Percentiles rank a stretch among this genome's conserved stretches.
These are phyloP conservation scores for Tokudaia muenninki DNA, from an alignment of 2,797 vertebrate genomes.

Conservation along the genomic window DNA sequence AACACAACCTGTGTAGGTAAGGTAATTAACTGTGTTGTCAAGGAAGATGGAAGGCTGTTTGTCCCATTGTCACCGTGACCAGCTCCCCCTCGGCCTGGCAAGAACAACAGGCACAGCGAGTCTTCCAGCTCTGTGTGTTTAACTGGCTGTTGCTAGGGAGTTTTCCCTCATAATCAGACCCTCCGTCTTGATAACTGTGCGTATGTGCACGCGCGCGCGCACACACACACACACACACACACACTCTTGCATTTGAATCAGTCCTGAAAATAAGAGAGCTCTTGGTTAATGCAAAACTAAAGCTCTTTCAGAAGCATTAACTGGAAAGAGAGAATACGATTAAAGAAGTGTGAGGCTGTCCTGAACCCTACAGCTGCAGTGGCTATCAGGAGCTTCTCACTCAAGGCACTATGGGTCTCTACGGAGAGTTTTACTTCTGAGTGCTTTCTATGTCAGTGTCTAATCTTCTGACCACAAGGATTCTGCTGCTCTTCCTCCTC, in stretches of 20 bases:
- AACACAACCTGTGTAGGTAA: constrained; percentile 69
- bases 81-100: not conserved
- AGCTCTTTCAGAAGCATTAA: constrained; percentile 58
- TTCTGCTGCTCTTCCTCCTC: not conserved
- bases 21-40: constrained; percentile 88
- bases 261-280: constrained; percentile 46
- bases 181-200: constrained; percentile 66
- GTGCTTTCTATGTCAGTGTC: constrained; percentile 20
- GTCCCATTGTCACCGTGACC: not conserved
- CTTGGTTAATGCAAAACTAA: constrained; percentile 76
- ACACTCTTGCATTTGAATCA: constrained; percentile 61
- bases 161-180: constrained; percentile 62
- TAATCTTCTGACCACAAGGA: not conserved
- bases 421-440: constrained; percentile 16
- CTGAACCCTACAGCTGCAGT: not conserved
- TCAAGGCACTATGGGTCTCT: not conserved
- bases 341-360: not conserved
- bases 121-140: not conserved
- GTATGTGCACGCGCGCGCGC: not conserved
- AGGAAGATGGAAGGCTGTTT: constrained; percentile 63
- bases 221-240: not conserved
- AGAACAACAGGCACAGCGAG: fast-evolving
- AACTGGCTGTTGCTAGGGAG: constrained; percentile 60
- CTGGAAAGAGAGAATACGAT: constrained; percentile 57
- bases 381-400: constrained; percentile 33